Evolutionary conservation across 2,113 vertebrate species (phyloP).

Genomic region (Perca flavescens): DNA sequence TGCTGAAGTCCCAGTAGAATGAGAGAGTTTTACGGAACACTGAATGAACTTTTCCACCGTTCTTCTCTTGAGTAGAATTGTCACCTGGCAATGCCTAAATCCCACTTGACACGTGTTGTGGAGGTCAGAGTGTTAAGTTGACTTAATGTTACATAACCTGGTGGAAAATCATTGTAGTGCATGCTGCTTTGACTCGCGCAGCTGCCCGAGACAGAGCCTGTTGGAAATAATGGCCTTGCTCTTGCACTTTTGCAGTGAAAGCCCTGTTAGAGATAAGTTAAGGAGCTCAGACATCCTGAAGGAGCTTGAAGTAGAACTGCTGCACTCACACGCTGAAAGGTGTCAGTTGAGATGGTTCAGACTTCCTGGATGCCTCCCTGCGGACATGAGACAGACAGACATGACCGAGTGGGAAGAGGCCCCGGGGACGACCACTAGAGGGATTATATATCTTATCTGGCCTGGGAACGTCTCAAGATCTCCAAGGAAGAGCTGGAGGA

Average conservation of each 20-base stretch:
- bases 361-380: not conserved
- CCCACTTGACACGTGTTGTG: not conserved
- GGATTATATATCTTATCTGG: not conserved
- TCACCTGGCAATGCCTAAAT: not conserved
- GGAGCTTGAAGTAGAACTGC: not conserved
- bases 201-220: not conserved
- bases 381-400: not conserved
- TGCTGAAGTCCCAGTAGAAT: not conserved
- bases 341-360: not conserved
- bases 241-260: not conserved
- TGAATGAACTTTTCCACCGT: not conserved
- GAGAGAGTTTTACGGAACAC: not conserved
- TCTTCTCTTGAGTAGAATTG: not conserved
- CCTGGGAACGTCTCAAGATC: not conserved
- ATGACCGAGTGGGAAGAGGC: not conserved
- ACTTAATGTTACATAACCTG: not conserved
- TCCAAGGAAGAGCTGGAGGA: not conserved
- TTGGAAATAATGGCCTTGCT: not conserved
- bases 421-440: not conserved
- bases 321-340: not conserved
- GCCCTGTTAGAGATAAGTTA: not conserved
- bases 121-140: not conserved
- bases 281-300: constrained; percentile 1
- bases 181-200: not conserved
- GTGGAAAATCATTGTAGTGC: not conserved